Base-by-base conservation (phyloP, 2,888 invertebrate genomes). In the Leuctra nigra region DNA sequence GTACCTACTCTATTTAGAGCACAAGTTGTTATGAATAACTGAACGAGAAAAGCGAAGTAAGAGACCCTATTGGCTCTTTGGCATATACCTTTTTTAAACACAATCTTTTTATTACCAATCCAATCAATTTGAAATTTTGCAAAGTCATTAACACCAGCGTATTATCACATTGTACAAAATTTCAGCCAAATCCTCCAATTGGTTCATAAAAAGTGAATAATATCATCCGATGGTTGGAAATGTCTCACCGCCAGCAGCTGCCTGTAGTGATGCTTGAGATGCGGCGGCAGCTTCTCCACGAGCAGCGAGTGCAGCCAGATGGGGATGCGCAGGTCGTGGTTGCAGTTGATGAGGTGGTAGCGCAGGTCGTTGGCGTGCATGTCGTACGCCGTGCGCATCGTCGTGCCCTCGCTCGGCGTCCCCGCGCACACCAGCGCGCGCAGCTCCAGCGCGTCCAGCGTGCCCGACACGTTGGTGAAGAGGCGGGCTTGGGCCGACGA, bases 281-380 rank as follows among this genome's bases (percentile, higher is more conserved):
- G 39, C 39, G 18, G 60, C 29, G 25, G 50, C 70, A 89, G 71
- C 65, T 80, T 74, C 60, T 89, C 87, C 63, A 88, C 76, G 6
- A 91, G 69, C 9, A 85, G 69, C 39, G 77, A 73, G 69, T 91
- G 90, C 29, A 91, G 69, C 91, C 91, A 91, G 63, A 88, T 86
- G 0, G 82, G 78, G 22, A 86, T 71, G 62, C 82, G 80, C 22
- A 78, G 69, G 63, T 90, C 87, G 89, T 89, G 91, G n/a, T 78
- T 75, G 9, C 85, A 76, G 2, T 80, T 77, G 0, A 85, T 82
- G 60, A 90, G 72, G n/a, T 83, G 74, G 62, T 82, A 80, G 33
- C 89, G 75, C 62, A 88, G 74, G 56, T 82, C 74, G 61, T 80
- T 75, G 0, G 83, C 80, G 1, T 87, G 82, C 63, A 82, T 85